Base-by-base conservation (phyloP, 2,888 invertebrate genomes). In the Pheosia tremula region DNA sequence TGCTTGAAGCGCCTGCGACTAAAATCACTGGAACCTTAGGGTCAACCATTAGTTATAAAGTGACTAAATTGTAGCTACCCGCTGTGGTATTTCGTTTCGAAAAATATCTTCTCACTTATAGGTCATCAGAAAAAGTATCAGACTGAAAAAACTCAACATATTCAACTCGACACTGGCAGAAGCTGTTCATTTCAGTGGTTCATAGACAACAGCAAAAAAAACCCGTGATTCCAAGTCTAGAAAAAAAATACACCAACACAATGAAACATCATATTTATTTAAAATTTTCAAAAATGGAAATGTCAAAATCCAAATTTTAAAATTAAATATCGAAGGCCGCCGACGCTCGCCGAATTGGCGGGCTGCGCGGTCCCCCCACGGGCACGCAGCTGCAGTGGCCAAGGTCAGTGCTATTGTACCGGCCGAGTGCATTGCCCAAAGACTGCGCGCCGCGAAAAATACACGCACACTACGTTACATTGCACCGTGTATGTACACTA, bases 381-480 rank as follows among this genome's bases (percentile, higher is more conserved):
- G 67, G 13, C 45, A 79, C 78, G 89, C 91, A 92, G 92, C 93
- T 93, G 91, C 90, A 81, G 74, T 82, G 79, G 64, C 83, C 81
- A 91, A 91, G 92, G 92, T 93, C 92, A 91, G 89, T 91, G 90
- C 84, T 89, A 87, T 88, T 87, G 86, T 87, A 84, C 79, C 71
- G 77, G 72, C 64, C 74, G 89, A 88, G 92, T 91, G 91, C 92
- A 91, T 89, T 89, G 92, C 89, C 92, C 91, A 93, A 91, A 88
- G 82, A 80, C 74, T 82, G 82, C 84, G 81, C 78, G 82, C 84
- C 76, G 82, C 85, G 87, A 91, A 89, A 86, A 89, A 84, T 84
- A 81, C 75, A 78, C 82, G 77, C 85, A 82, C 84, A 72, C 75
- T 66, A 68, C 68, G 67, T 57, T 63, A 65, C 56, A 55, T 56